Conservation (phyloP, 1,140 invertebrate genomes). For the Mya arenaria region DNA sequence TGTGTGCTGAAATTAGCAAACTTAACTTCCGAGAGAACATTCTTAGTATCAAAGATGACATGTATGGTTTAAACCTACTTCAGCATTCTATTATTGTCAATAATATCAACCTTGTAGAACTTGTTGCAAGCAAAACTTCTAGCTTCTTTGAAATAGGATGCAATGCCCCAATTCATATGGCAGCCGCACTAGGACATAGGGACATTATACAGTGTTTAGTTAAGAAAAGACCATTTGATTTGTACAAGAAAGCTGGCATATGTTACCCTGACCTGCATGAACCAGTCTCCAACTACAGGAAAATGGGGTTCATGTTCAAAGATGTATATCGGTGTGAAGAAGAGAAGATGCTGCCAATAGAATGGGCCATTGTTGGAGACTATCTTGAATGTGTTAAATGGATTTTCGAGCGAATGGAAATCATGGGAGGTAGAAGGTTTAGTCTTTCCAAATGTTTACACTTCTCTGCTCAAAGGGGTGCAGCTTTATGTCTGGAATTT, state of each 20-base stretch:
- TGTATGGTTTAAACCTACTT: constrained; percentile 67
- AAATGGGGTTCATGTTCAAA: constrained; percentile 67
- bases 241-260: constrained; percentile 64
- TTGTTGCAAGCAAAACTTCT: constrained; percentile 61
- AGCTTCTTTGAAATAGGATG: constrained; percentile 59
- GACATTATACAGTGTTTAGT: constrained; percentile 69
- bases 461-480: constrained; percentile 72
- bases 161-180: constrained; percentile 74
- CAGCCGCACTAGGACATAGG: constrained; percentile 68
- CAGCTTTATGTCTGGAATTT: constrained; percentile 68
- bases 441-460: constrained; percentile 64
- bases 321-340: constrained; percentile 44
- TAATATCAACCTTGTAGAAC: constrained; percentile 59
- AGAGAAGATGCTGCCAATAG: constrained; percentile 57
- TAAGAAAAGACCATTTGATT: constrained; percentile 58
- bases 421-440: constrained; percentile 31
- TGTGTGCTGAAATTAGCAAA: not conserved
- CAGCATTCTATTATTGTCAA: constrained; percentile 66
- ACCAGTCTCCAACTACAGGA: constrained; percentile 53
- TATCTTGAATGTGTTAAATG: constrained; percentile 69
- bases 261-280: constrained; percentile 74
- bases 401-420: constrained; percentile 50
- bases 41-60: constrained; percentile 61
- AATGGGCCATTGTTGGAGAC: constrained; percentile 69
- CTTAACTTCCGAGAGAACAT: constrained; percentile 64